Evolutionary conservation across 2,888 invertebrate genomes (phyloP), one percentile per base, ranked within the genome.

Genomic region (Lasioglossum villosulum): DNA sequence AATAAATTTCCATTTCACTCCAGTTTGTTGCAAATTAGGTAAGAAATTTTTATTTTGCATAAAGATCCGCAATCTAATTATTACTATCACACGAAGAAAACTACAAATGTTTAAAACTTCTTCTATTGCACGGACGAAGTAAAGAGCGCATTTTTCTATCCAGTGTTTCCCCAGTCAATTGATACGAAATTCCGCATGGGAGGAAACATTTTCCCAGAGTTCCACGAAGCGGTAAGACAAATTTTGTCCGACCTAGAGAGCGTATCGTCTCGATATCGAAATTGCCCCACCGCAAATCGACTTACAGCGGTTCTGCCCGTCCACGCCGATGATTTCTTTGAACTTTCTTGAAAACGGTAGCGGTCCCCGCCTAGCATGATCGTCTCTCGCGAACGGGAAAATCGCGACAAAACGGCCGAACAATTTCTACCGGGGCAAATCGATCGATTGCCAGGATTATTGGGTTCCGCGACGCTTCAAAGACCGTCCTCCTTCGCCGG

Each of bases 371-470:
- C 23, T 45, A 68, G 30, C 48, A n/a, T 4, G 27, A 77, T 48
- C 70, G 77, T 37, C 19, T 37, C 48, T 52, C 52, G 12, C 10
- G 16, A 37, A 39, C n/a, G n/a, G 23, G 6, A 48, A 48, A 48
- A 39, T 63, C 66, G 52, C 59, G 39, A 66, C n/a, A 66, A 68
- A 78, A 30, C 37, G 70, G 66, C 70, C 23, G 34, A 59, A 42
- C 48, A 59, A 66, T 80, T 80, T 42, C 71, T 70, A 14, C 4
- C 52, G 45, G 30, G 42, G 45, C 23, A 42, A 48, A 73, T 45
- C 77, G 71, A 71, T 77, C 72, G 76, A 45, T 48, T 19, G 27
- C 48, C 76, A 37, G 76, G 34, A 48, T 82, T 78, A 82, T 82
- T 78, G 82, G 78, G 74, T 78, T 71, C 70, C 45, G 68, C 56